Evolutionary conservation across 1,140 invertebrate species (phyloP).

Genomic region (Drosophila insularis): DNA sequence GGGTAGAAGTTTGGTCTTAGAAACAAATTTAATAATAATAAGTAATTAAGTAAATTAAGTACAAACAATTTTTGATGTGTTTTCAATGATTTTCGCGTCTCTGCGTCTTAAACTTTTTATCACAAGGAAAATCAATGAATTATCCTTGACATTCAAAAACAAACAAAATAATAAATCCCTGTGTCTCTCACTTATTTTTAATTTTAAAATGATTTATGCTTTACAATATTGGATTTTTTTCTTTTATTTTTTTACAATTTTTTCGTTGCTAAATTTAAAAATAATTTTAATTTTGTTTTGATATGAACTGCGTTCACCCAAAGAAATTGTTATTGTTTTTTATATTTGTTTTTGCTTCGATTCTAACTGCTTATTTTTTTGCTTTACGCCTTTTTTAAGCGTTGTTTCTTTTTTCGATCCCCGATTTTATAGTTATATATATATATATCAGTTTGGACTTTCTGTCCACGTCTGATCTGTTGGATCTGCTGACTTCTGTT

Average conservation of each 20-base stretch:
- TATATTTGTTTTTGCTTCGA: slow-evolving; percentile 18
- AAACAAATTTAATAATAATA: slow-evolving; percentile 8
- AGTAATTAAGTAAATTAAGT: slow-evolving; percentile 60
- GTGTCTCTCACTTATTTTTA: not conserved
- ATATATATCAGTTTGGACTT: slow-evolving; percentile 25
- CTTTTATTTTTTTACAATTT: slow-evolving; percentile 24
- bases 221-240: not conserved
- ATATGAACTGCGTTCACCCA: slow-evolving; percentile 50
- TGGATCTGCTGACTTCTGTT: slow-evolving; percentile 45
- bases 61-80: slow-evolving; percentile 47
- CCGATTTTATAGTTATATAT: slow-evolving; percentile 15
- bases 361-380: not conserved
- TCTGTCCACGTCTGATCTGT: slow-evolving; percentile 41
- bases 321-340: slow-evolving; percentile 13
- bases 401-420: slow-evolving; percentile 4
- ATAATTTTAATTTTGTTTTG: slow-evolving; percentile 14
- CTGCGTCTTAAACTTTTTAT: slow-evolving; percentile 22
- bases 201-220: slow-evolving; percentile 22
- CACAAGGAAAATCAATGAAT: slow-evolving; percentile 49
- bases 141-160: slow-evolving; percentile 27
- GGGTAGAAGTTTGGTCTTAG: not conserved
- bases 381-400: not conserved
- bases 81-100: not conserved
- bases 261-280: slow-evolving; percentile 43
- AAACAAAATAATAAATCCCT: slow-evolving; percentile 12